Evolutionary conservation across 2,113 vertebrate species (phyloP), one percentile per base, ranked within the genome.

Genomic region (Catharus fuscescens): DNA sequence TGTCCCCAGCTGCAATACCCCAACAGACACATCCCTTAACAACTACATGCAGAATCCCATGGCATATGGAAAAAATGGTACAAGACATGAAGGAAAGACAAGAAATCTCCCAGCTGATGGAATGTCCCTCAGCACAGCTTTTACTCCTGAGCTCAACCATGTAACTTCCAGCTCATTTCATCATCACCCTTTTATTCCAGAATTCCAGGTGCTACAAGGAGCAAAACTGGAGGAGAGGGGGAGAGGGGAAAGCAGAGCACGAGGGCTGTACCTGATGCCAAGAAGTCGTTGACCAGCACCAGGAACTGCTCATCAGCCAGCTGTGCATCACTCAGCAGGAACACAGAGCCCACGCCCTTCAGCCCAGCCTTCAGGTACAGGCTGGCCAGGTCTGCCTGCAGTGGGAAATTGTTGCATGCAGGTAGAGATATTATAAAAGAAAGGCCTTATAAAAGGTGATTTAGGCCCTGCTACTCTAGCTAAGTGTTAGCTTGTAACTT

Each of bases 271-370:
- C 99, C 99, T 86, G 99, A 99, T 73, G 99, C 99, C 97, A 99
- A 88, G 80, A 99, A 98, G 96, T 99, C 99, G 59, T 99, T 99
- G 93, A 99, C 97, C 95, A 99, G 98, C 94, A 99, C 98, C 18
- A 99, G 98, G 97, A 99, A 99, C 97, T 98, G 98, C 91, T 99
- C 99, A 1, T 99, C 99, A 6, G 97, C 97, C 94, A 99, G 97
- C 65, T 99, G 99, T 3, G 98, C 96, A 0, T 99, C 99, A 0
- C 98, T 99, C 98, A 99, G 98, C 18, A 99, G 98, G 81, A 99
- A 97, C 72, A 99, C 99, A 0, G 97, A 99, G 95, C 99, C 98
- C 66, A 98, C 24, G 54, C 98, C 98, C 98, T 99, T 99, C 78
- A 99, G 90, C 6, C 99, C 99, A 0, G 98, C 98, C 97, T 98